Percentiles rank a stretch among this genome's conserved stretches.
These are phyloP conservation scores for Micropoecilia bifurca DNA, from an alignment of 2,797 vertebrate species.

Conservation along the genomic window DNA sequence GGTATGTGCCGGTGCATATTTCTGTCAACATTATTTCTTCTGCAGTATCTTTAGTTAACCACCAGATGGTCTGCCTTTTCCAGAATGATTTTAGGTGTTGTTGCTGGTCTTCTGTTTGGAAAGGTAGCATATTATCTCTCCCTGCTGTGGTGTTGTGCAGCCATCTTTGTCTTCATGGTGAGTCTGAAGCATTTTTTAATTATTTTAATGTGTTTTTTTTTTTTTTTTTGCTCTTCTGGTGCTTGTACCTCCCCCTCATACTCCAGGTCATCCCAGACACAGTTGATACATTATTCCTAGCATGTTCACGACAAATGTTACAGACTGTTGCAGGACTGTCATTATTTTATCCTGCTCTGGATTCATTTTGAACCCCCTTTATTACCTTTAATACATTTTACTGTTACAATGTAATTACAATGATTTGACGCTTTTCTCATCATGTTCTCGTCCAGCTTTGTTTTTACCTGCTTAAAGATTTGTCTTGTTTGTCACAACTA, in stretches of 20 bases:
- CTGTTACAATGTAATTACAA: not conserved
- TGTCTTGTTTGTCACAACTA: not conserved
- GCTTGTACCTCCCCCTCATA: not conserved
- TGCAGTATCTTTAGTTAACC: not conserved
- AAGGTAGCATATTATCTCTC: conserved; percentile 87
- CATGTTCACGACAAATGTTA: not conserved
- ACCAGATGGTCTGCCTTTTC: conserved; percentile 6
- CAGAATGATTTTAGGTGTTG: conserved; percentile 90
- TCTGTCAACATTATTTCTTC: not conserved
- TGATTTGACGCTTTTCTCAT: not conserved
- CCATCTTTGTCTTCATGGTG: conserved; percentile 92
- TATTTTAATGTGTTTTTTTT: not conserved
- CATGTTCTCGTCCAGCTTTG: not conserved
- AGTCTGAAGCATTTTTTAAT: conserved; percentile 48
- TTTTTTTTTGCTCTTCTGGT: not conserved
- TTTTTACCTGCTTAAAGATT: not conserved
- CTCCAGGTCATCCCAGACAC: not conserved
- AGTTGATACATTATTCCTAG: not conserved
- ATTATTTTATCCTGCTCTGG: not conserved
- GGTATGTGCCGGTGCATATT: conserved; percentile 74
- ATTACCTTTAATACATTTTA: not conserved
- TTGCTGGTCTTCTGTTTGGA: conserved; percentile 90
- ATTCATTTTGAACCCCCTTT: not conserved
- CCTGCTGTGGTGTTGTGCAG: conserved; percentile 89
- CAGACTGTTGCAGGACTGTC: not conserved